Evolutionary conservation across 1,140 invertebrate genomes (phyloP).

Genomic region (Telenomus remus): DNA sequence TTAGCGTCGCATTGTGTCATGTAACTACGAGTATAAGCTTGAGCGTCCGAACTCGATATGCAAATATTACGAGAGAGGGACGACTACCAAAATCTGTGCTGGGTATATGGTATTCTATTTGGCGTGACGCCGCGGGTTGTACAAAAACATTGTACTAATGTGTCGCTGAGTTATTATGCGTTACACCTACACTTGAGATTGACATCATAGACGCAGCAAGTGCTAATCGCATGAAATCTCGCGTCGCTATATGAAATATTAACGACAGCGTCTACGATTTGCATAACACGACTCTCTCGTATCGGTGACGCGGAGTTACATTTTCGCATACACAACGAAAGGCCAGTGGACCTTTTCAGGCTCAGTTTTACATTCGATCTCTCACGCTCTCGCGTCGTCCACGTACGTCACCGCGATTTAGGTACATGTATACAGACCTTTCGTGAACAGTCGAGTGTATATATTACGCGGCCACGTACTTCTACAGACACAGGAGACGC

Average conservation of each 20-base stretch:
- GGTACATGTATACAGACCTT: constrained; percentile 58
- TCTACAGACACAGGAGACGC: constrained; percentile 73
- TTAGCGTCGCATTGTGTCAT: constrained; percentile 43
- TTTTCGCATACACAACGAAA: constrained; percentile 57
- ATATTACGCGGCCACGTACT: constrained; percentile 63
- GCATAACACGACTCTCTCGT: constrained; percentile 58
- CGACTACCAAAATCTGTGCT: constrained; percentile 31
- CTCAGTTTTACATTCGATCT: constrained; percentile 62
- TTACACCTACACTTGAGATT: constrained; percentile 55
- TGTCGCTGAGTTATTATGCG: constrained; percentile 45
- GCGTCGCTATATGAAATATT: constrained; percentile 58
- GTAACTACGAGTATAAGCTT: constrained; percentile 35
- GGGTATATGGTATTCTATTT: constrained; percentile 41
- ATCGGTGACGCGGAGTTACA: constrained; percentile 58
- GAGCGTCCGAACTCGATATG: constrained; percentile 46
- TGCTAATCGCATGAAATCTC: constrained; percentile 56
- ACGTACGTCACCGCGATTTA: constrained; percentile 54
- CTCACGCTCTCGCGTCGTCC: constrained; percentile 50
- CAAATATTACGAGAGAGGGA: constrained; percentile 14
- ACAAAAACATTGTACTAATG: constrained; percentile 51
- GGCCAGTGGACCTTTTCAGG: constrained; percentile 58
- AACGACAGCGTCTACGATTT: constrained; percentile 57
- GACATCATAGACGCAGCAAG: constrained; percentile 57
- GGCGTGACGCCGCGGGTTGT: constrained; percentile 12
- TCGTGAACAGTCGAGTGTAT: constrained; percentile 53